Conservation (phyloP, 2,888 invertebrate genomes). For the Bombylius discolor region DNA sequence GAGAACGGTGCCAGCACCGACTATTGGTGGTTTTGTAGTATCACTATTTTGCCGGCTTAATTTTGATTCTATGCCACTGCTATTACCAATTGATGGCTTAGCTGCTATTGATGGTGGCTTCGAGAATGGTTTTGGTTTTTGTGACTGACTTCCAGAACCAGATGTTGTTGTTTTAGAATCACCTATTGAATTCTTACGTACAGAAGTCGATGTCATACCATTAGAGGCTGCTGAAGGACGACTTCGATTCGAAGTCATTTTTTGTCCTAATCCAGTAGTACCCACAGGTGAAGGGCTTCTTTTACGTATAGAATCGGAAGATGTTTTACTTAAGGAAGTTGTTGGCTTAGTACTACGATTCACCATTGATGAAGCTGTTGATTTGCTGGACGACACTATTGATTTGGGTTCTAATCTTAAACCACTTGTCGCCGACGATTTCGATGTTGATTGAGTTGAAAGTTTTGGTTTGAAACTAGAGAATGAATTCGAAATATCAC, state of each 20-base stretch:
- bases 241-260: background rate
- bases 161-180: conserved; percentile 2
- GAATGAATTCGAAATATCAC: conserved; percentile 23
- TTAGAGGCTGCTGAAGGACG: background rate
- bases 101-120: conserved; percentile 21
- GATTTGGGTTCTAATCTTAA: background rate
- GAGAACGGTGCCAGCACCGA: background rate
- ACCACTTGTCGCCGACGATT: conserved; percentile 8
- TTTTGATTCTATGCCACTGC: background rate
- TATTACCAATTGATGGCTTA: conserved; percentile 5
- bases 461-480: conserved; percentile 32
- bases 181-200: background rate
- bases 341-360: conserved; percentile 1
- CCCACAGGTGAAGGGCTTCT: conserved; percentile 16
- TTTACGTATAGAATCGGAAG: conserved; percentile 10
- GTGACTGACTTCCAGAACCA: background rate
- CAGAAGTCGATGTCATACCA: background rate
- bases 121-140: conserved; percentile 19
- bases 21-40: conserved; percentile 3
- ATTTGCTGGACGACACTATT: background rate
- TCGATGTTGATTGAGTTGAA: conserved; percentile 4
- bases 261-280: conserved; percentile 1
- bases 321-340: conserved; percentile 12
- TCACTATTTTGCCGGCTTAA: conserved; percentile 1
- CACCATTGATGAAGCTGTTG: background rate